Evolutionary conservation across 2,797 vertebrate genomes (phyloP).

Genomic region (Pygocentrus nattereri): DNA sequence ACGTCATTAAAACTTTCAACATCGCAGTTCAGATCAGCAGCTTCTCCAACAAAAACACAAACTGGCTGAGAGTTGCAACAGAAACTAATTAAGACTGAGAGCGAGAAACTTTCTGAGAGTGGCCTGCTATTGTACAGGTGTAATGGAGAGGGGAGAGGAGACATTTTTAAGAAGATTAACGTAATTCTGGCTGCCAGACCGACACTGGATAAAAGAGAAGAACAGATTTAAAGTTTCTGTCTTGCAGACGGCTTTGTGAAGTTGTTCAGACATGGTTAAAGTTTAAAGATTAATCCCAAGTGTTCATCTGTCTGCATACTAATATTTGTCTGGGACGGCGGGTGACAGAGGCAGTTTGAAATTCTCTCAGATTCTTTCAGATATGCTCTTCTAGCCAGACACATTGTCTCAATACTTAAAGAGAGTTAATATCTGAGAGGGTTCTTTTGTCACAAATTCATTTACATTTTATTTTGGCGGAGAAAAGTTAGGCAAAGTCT

Average conservation of each 20-base stretch:
- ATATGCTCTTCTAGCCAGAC: conserved; percentile 49
- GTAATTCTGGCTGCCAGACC: conserved; percentile 58
- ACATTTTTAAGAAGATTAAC: conserved; percentile 59
- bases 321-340: conserved; percentile 53
- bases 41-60: not conserved
- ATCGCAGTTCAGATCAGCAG: conserved; percentile 10
- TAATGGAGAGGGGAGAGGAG: conserved; percentile 47
- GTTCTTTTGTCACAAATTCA: conserved; percentile 8
- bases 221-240: conserved; percentile 63
- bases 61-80: conserved; percentile 25
- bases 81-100: conserved; percentile 37
- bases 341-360: conserved; percentile 45
- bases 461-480: conserved; percentile 40
- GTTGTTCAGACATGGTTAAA: conserved; percentile 64
- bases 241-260: conserved; percentile 63
- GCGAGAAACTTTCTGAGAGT: conserved; percentile 30
- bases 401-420: conserved; percentile 42
- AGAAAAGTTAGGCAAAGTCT: conserved; percentile 18
- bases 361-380: conserved; percentile 51
- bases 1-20: not conserved
- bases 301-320: conserved; percentile 64
- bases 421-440: conserved; percentile 23
- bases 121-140: conserved; percentile 52
- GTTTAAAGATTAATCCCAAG: conserved; percentile 62
- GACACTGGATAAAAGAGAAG: conserved; percentile 46